Conservation (phyloP, 2,797 vertebrate species). For the Hybognathus amarus region DNA sequence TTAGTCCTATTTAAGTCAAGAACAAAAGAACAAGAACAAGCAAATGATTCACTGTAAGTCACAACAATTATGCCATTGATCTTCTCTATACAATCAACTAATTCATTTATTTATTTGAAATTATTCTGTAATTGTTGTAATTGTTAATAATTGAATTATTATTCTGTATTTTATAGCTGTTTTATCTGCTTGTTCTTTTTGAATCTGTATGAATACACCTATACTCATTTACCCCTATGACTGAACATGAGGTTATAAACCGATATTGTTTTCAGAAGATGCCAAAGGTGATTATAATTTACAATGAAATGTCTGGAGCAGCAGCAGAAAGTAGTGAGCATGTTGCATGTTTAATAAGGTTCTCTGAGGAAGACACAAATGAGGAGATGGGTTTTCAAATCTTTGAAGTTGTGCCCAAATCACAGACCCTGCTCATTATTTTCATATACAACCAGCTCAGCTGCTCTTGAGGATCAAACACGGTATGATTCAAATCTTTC, state of each 20-base stretch:
- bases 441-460: constrained; percentile 50
- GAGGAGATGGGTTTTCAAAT: constrained; percentile 27
- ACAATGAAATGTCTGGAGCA: constrained; percentile 16
- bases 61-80: neutral
- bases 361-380: constrained; percentile 44
- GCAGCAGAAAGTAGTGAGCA: constrained; percentile 10
- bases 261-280: constrained; percentile 20
- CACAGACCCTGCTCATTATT: constrained; percentile 45
- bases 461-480: constrained; percentile 30
- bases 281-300: constrained; percentile 9
- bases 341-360: constrained; percentile 47
- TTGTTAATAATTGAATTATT: no score
- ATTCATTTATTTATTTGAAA: neutral
- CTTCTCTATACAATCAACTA: neutral
- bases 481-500: constrained; percentile 44
- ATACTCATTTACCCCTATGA: neutral
- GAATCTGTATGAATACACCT: neutral
- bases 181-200: neutral
- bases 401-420: constrained; percentile 59
- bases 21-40: neutral
- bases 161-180: neutral
- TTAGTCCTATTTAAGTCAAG: neutral
- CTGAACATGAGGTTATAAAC: constrained; percentile 8
- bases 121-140: no score
- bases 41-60: neutral